These are phyloP conservation scores for Hyphantria cunea DNA, from an alignment of 1,140 invertebrate species.

Conservation along the genomic window DNA sequence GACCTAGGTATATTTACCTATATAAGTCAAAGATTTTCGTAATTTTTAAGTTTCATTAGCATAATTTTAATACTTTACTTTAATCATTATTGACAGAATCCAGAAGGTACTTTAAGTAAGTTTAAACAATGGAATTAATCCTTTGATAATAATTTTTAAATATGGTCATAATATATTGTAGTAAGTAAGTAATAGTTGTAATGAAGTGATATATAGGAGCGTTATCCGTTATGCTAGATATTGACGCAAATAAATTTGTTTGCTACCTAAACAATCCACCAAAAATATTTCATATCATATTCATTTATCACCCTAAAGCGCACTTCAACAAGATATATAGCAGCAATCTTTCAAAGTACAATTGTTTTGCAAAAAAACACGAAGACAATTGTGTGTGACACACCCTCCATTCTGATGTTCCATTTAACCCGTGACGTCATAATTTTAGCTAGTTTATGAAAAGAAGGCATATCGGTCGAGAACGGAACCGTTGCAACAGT, in stretches of 20 bases:
- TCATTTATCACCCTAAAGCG: neutral
- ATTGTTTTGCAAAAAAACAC: slow-evolving; percentile 13
- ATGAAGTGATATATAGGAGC: too few species aligned
- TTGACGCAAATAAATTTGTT: neutral
- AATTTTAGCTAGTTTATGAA: slow-evolving; percentile 44
- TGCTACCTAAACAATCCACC: neutral
- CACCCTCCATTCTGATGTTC: slow-evolving; percentile 33
- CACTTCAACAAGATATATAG: slow-evolving; percentile 5
- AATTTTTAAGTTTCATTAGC: too few species aligned
- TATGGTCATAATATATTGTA: too few species aligned
- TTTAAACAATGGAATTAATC: too few species aligned
- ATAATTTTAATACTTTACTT: too few species aligned
- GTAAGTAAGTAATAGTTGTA: too few species aligned
- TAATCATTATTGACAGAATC: too few species aligned
- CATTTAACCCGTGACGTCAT: slow-evolving; percentile 52
- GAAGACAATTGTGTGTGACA: neutral
- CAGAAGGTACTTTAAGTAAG: too few species aligned
- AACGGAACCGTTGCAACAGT: slow-evolving; percentile 46
- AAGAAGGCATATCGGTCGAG: slow-evolving; percentile 46
- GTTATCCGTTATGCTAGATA: neutral
- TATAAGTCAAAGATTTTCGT: too few species aligned
- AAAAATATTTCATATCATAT: neutral
- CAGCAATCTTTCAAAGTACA: slow-evolving; percentile 17
- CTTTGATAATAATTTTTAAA: too few species aligned
- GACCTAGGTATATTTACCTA: too few species aligned